A percentile compares a stretch with the other conserved stretches of the same genome.
Evolutionary conservation across 2,888 invertebrate genomes (phyloP).

Genomic region (Drosophila prolongata): DNA sequence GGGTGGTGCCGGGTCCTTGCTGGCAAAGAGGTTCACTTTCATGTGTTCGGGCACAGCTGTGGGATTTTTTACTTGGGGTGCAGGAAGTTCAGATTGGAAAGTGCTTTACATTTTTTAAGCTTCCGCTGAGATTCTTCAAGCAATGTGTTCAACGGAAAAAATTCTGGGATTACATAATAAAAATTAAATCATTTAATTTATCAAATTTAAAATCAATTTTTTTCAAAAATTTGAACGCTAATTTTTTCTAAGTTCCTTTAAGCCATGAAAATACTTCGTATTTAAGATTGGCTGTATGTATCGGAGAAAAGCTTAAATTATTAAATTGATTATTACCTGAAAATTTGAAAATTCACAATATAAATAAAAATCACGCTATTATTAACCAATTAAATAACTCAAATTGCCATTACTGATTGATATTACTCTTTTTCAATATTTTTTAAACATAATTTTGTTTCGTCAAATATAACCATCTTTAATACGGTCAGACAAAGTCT

Average conservation of each 20-base stretch:
- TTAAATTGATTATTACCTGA: too few relatives aligned
- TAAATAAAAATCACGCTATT: background rate
- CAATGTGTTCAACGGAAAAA: background rate
- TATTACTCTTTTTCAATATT: background rate
- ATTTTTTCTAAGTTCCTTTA: too few relatives aligned
- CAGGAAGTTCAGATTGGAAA: background rate
- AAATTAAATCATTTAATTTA: background rate
- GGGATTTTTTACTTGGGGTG: background rate
- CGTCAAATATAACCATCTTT: background rate
- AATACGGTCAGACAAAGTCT: background rate
- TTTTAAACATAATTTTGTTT: too few relatives aligned
- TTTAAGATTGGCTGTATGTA: too few relatives aligned
- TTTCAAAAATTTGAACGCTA: too few relatives aligned
- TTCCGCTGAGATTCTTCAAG: background rate
- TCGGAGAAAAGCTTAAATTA: too few relatives aligned
- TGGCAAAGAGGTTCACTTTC: constrained; percentile 11
- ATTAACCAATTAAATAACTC: background rate
- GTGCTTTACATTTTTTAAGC: constrained; percentile 8
- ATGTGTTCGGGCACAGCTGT: constrained; percentile 16
- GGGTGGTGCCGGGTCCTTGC: constrained; percentile 12
- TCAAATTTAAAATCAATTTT: too few relatives aligned
- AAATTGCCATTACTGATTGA: background rate
- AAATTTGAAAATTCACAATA: too few relatives aligned
- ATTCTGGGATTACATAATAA: background rate
- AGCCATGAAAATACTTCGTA: too few relatives aligned